Percentiles rank a stretch among this genome's conserved stretches.
These are phyloP conservation scores for Paedocypris micromegethes DNA, from an alignment of 2,797 vertebrate species.

Conservation along the genomic window DNA sequence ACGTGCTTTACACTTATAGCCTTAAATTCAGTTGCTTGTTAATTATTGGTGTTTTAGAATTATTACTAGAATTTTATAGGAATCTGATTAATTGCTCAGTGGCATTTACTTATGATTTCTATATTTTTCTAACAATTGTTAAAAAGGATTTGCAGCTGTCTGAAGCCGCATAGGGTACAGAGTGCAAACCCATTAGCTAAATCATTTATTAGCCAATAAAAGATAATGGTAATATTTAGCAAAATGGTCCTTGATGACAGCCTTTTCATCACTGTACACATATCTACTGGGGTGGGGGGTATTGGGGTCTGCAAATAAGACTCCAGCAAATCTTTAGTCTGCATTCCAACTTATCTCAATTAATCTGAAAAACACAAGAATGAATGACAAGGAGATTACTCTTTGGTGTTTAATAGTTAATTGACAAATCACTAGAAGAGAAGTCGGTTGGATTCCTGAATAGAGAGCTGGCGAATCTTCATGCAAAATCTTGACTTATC, in stretches of 20 bases:
- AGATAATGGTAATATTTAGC: conserved; percentile 74
- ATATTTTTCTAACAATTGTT: conserved; percentile 76
- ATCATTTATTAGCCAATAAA: conserved; percentile 78
- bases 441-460: conserved; percentile 26
- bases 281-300: conserved; percentile 24
- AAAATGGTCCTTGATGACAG: conserved; percentile 59
- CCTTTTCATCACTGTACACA: conserved; percentile 25
- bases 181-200: conserved; percentile 74
- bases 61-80: conserved; percentile 74
- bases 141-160: conserved; percentile 65
- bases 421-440: not conserved
- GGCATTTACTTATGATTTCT: conserved; percentile 78
- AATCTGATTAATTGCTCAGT: conserved; percentile 65
- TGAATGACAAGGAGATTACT: conserved; percentile 1
- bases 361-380: not conserved
- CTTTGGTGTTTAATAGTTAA: conserved; percentile 15
- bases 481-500: conserved; percentile 73
- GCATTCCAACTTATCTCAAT: too few relatives aligned
- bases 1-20: conserved; percentile 49
- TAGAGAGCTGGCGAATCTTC: conserved; percentile 54
- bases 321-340: not conserved
- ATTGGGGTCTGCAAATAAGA: conserved; percentile 5
- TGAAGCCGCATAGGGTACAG: conserved; percentile 60
- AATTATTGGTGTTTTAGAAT: conserved; percentile 73
- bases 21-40: conserved; percentile 65